Evolutionary conservation across 1,140 invertebrate species (phyloP).

Genomic region (Ooceraea biroi): DNA sequence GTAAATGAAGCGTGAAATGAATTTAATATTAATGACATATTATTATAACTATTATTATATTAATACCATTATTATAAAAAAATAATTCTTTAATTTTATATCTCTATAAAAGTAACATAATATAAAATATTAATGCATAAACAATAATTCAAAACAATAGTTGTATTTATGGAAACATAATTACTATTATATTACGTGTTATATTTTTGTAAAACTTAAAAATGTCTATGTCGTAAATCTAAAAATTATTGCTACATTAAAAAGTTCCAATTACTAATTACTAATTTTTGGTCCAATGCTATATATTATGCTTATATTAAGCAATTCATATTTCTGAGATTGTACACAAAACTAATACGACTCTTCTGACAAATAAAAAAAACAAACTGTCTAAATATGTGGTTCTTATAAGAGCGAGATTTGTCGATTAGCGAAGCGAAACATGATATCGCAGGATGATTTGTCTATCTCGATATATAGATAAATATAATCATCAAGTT

Average conservation of each 20-base stretch:
- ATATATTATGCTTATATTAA: neutral
- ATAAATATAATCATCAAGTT: constrained; percentile 82
- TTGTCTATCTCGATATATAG: constrained; percentile 73
- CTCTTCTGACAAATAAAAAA: constrained; percentile 66
- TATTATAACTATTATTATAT: neutral
- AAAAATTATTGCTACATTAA: neutral
- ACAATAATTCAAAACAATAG: no score
- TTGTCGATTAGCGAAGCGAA: constrained; percentile 58
- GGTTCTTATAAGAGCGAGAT: constrained; percentile 58
- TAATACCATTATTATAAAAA: no score
- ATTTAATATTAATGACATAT: constrained; percentile 5
- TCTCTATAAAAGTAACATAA: no score
- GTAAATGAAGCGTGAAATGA: neutral
- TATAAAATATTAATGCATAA: no score
- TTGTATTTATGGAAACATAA: no score
- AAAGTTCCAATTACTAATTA: constrained; percentile 6
- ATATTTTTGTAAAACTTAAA: neutral
- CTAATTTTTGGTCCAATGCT: constrained; percentile 20
- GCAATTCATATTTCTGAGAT: neutral
- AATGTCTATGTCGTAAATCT: neutral
- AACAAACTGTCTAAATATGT: constrained; percentile 66
- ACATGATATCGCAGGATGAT: constrained; percentile 40
- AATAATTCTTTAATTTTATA: no score
- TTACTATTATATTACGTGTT: no score
- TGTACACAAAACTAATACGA: constrained; percentile 44